Base-by-base conservation (phyloP, 2,888 invertebrate species). In the Torymus tubicola region DNA sequence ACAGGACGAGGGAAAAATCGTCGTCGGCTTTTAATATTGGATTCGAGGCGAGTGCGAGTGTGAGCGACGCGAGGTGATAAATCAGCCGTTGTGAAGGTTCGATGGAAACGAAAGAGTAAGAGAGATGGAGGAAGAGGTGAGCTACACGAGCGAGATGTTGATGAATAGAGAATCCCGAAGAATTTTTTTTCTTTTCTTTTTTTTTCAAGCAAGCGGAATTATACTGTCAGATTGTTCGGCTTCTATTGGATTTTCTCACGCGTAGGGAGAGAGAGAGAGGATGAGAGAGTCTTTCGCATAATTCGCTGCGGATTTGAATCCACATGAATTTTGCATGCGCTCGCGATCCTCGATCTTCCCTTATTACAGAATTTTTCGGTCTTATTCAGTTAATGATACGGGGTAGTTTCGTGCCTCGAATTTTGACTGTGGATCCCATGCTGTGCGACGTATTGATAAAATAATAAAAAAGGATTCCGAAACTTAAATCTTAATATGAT, bases 1-100 rank as follows among this genome's bases (percentile, higher is more conserved):
- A 5, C 31, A 2, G 31, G 5, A 4, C 31, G 55, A 50, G 50
- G n/a, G 18, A 61, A 71, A 71, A 57, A 75, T 12, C 16, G 12
- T 60, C 53, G 13, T 2, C 16, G 42, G 31, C 65, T 72, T 78
- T 78, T 71, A 64, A 78, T 78, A 78, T 71, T 52, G 65, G 50
- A 65, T 50, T 18, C 14, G 21, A 14, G 63, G 21, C 53, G 16
- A 52, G 50, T 52, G 11, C 14, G 12, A 42, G 64, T 2, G 14
- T 42, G 18, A 21, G n/a, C 24, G 60, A 31, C 31, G 31, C 31
- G 31, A 31, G 31, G 5, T 31, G 31, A 73, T 78, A 78, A 78
- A 78, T 73, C 67, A 65, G 21, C n/a, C 55, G 21, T 14, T 21
- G 31, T 31, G 31, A 31, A 31, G 31, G 31, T 31, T 31, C 31